Evolutionary conservation across 2,888 invertebrate species (phyloP), one percentile per base, ranked within the genome.

Genomic region (Orgyia antiqua): DNA sequence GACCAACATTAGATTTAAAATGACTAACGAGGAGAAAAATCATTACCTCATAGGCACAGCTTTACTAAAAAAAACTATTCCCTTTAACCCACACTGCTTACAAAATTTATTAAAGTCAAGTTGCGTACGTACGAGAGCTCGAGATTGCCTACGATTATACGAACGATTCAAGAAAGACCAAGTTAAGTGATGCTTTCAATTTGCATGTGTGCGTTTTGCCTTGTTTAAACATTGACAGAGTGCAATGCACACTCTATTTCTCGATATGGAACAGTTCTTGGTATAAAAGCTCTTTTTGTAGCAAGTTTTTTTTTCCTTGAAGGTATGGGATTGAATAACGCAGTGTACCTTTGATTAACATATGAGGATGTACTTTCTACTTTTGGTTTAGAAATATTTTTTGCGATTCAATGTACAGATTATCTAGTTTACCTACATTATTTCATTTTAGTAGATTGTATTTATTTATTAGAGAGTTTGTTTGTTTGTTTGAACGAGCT

Each of bases 171-270:
- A 69, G 66, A 66, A 62, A 57, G 51, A 43, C 55, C 39, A 48
- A 49, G 59, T 58, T 52, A 66, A 73, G 61, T 65, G 58, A 46
- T 70, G 73, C 69, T 65, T 70, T n/a, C 75, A 70, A 69, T 70
- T 66, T 77, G 68, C 67, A 78, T 71, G 79, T 77, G 76, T 82
- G 79, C 78, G 80, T 82, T 74, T 70, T 63, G 63, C 52, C 38
- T 56, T 78, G 76, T 80, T 82, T 78, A 65, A 68, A 41, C 54
- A 60, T 58, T 59, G 55, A 61, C 64, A 60, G 60, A 60, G 49
- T 45, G 55, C 41, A 54, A 68, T 73, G n/a, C 75, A n/a, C 71
- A 76, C 80, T 43, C 45, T 69, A 76, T 78, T 76, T 69, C 63
- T 67, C 70, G 72, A 75, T 77, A 76, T 69, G 71, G 72, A 71